Conservation (phyloP, 1,140 invertebrate genomes). For the Pissodes strobi region DNA sequence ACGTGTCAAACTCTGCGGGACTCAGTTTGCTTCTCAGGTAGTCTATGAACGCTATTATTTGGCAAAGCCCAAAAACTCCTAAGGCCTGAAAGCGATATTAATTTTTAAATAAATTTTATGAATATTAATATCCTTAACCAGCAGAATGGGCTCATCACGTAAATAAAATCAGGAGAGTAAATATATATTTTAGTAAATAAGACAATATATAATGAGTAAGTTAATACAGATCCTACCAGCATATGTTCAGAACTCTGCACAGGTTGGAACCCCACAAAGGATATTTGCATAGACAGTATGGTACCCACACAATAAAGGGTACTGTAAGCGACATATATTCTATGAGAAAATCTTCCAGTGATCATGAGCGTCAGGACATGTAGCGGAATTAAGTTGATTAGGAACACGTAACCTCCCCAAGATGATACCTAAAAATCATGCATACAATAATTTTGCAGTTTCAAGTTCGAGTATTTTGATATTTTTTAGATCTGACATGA, state of each 20-base stretch:
- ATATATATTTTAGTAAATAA: not conserved
- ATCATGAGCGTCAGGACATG: constrained; percentile 94
- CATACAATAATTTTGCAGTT: constrained; percentile 60
- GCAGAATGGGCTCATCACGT: not conserved
- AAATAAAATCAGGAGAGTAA: not conserved
- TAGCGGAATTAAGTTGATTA: constrained; percentile 96
- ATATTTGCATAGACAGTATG: constrained; percentile 97
- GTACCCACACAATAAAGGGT: constrained; percentile 93
- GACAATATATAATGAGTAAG: not conserved
- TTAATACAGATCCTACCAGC: constrained; percentile 85
- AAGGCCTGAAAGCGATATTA: constrained; percentile 74
- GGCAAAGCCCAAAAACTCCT: constrained; percentile 95
- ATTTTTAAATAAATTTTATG: not conserved
- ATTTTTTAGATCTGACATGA: too few relatives aligned
- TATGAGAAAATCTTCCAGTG: constrained; percentile 91
- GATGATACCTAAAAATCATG: constrained; percentile 77
- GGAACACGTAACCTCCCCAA: constrained; percentile 98
- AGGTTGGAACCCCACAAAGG: constrained; percentile 97
- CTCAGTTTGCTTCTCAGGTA: constrained; percentile 84
- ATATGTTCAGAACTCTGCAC: constrained; percentile 98
- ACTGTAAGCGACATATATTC: constrained; percentile 94
- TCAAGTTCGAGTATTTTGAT: constrained; percentile 68
- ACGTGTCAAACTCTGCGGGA: constrained; percentile 81
- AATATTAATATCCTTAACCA: not conserved
- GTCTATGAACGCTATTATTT: constrained; percentile 89